Conservation (phyloP, 2,113 vertebrate genomes). For the Triplophysa tibetana region DNA sequence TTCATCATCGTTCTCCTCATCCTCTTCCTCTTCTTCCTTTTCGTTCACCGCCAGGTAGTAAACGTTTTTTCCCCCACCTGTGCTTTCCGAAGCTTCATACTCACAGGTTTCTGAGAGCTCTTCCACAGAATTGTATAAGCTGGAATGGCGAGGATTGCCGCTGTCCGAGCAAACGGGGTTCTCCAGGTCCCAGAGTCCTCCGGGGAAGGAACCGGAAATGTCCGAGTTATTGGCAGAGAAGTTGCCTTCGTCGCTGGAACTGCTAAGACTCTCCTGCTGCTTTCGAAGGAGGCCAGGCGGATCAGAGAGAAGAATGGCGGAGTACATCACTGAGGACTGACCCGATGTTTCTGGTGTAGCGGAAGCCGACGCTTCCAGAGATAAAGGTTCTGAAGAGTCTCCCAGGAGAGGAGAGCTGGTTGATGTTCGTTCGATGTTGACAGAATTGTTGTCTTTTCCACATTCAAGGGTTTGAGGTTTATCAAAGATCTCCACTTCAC, state of each 20-base stretch:
- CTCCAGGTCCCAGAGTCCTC: constrained; percentile 76
- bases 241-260: constrained; percentile 70
- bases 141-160: constrained; percentile 62
- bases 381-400: constrained; percentile 38
- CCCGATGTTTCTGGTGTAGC: constrained; percentile 56
- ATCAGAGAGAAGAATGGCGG: constrained; percentile 68
- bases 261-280: constrained; percentile 58
- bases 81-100: constrained; percentile 58
- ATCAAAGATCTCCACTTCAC: constrained; percentile 79
- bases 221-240: constrained; percentile 68
- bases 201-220: constrained; percentile 65
- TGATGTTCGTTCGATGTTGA: not conserved
- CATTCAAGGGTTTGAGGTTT: constrained; percentile 58
- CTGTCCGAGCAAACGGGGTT: constrained; percentile 56
- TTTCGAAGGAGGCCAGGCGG: constrained; percentile 55
- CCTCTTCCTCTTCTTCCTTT: constrained; percentile 55
- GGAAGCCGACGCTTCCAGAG: constrained; percentile 30
- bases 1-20: constrained; percentile 56
- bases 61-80: constrained; percentile 62
- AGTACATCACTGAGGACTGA: constrained; percentile 78
- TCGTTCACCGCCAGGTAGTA: constrained; percentile 77
- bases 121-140: constrained; percentile 79
- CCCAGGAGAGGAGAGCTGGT: not conserved
- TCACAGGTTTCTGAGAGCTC: constrained; percentile 81
- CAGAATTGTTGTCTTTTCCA: constrained; percentile 48